Base-by-base conservation (phyloP, 2,113 vertebrate genomes). In the Hyperoodon ampullatus region DNA sequence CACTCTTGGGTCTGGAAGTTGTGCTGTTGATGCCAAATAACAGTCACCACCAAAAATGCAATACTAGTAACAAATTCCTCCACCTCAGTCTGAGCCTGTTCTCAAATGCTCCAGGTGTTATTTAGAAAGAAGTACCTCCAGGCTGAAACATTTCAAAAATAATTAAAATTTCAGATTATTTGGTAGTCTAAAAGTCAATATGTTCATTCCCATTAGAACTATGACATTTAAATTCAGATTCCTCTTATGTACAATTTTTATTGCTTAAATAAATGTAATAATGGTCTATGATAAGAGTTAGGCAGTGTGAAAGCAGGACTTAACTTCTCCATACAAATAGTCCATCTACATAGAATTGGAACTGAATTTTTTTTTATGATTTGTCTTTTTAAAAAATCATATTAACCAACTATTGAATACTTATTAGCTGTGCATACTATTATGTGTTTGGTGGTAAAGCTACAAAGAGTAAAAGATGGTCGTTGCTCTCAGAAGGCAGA, bases 181-280 rank as follows among this genome's bases (percentile, higher is more conserved):
- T 74, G 86, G 5, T 65, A 66, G 50, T 53, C 70, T 89, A 2
- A 89, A 89, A 58, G 8, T 71, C 35, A 47, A 33, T 90, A 28
- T 28, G 1, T 74, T 66, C 12, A 61, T 94, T 10, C 18, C 3
- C 44, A 50, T 68, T 58, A 58, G 19, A 90, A 93, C 42, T 65
- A 35, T 50, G 53, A 78, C 42, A 78, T 96, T 74, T 18, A 60
- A 94, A 81, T 68, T 87, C 88, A 82, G 30, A 80, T 80, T 93
- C 24, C 30, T 88, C 33, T 68, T 42, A 66, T 33, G 24, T 81
- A 66, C 74, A 89, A n/a, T 21, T 72, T 77, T 81, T 74, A 28
- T 74, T 81, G 72, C 44, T 94, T 90, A 74, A 63, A 42, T 68
- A 26, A 58, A 58, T 8, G 55, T 72, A n/a, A 80, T 86, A 90